Evolutionary conservation across 2,797 vertebrate species (phyloP), one percentile per base, ranked within the genome.

Genomic region (Alosa sapidissima): DNA sequence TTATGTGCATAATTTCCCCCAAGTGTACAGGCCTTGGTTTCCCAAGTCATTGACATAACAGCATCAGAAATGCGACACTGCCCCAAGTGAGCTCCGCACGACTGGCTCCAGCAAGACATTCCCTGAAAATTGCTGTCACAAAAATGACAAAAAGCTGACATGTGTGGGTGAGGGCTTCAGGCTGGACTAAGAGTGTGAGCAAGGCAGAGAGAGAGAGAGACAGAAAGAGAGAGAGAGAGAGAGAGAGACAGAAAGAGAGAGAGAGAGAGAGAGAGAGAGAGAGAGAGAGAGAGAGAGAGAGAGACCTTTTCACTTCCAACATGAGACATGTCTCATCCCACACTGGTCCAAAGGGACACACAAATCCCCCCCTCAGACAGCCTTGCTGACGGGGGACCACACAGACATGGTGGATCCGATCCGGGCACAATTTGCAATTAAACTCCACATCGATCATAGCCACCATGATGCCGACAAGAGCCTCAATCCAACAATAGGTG

Each of bases 231-330:
- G 52, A 54, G 9, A 55, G 14, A 14, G 13, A 55, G 54, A 4
- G 16, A 55, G 14, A n/a, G n/a, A 62, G 21, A 62, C 0, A 9
- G 55, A 58, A 4, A 16, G 8, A 58, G 4, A 60, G 55, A 60
- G 2, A 60, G 3, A n/a, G 21, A 62, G 58, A 62, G 21, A 62
- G 21, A 9, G 58, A n/a, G 58, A 62, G 62, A 11, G 62, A 87
- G 52, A 28, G 58, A n/a, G 58, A 62, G 62, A 11, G 62, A 87
- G 52, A 28, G 0, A 36, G 41, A 1, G 48, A 41, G 36, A 81
- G 36, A 62, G 65, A 72, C 65, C 87, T 86, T 87, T 84, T 81
- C 19, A 85, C 81, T 78, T 87, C 87, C 82, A 82, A 24, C 28
- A 33, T 9, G 65, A 72, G 24, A 72, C 65, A 72, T 14, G 28